These are phyloP conservation scores for Casuarius casuarius DNA, from an alignment of 2,113 vertebrate species.

Conservation along the genomic window DNA sequence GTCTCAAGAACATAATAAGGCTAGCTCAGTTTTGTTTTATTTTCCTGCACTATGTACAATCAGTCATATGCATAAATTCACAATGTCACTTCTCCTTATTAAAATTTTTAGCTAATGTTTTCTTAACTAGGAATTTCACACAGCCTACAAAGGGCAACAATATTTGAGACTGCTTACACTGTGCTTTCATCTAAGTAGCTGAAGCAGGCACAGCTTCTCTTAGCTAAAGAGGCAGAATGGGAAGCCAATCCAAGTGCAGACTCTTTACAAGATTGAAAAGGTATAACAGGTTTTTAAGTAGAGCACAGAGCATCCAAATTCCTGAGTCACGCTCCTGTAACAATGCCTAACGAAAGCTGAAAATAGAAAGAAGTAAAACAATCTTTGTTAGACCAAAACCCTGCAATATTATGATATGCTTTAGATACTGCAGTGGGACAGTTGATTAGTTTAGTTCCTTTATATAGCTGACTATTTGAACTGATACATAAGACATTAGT, in stretches of 20 bases:
- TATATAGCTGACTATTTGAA: neutral
- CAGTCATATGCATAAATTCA: slow-evolving; percentile 13
- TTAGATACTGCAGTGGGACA: neutral
- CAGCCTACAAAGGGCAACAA: neutral
- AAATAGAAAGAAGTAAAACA: neutral
- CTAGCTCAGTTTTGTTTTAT: slow-evolving; percentile 1
- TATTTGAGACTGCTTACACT: neutral
- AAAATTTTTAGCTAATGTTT: slow-evolving; percentile 11
- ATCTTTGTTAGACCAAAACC: neutral
- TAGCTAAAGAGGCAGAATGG: neutral
- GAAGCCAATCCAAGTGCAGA: neutral
- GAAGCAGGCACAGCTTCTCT: neutral
- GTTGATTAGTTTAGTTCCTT: neutral
- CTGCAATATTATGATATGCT: neutral
- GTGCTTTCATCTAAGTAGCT: neutral
- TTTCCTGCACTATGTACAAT: neutral
- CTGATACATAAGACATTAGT: neutral
- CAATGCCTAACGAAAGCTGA: neutral
- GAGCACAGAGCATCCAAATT: neutral
- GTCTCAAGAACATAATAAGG: neutral
- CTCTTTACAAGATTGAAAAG: neutral
- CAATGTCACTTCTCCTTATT: neutral
- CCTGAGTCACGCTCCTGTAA: neutral
- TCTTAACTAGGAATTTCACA: neutral
- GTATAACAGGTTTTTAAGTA: neutral